phyloP scores from a whole-genome alignment of 37 sponge, comb jelly and placozoan genomes.

The Dysidea cf. avara region DNA sequence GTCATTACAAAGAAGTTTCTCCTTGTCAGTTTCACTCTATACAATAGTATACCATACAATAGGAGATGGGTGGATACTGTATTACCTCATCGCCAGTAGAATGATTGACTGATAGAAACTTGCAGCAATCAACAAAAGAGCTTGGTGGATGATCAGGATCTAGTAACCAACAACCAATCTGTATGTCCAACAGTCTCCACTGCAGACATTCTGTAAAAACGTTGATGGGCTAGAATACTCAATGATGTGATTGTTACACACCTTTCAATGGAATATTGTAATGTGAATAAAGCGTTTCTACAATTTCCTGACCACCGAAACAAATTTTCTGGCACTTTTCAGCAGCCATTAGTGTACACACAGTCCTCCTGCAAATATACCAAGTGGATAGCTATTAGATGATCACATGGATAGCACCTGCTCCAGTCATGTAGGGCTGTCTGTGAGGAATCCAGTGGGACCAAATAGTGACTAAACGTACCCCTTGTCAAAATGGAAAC shows the following conservation, averaged over 20 bases:
- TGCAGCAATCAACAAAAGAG: constrained; percentile 8
- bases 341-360: constrained; percentile 7
- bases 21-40: too few species aligned
- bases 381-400: constrained; percentile 7
- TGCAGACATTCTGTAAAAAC: constrained; percentile 16
- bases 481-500: not conserved
- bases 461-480: not conserved
- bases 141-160: constrained; percentile 52
- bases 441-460: not conserved
- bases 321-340: constrained; percentile 33
- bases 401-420: not conserved
- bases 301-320: constrained; percentile 45
- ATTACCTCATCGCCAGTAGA: too few species aligned
- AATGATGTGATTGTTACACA: not conserved
- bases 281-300: constrained; percentile 23
- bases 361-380: too few species aligned
- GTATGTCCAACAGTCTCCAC: constrained; percentile 51
- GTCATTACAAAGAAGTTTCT: too few species aligned
- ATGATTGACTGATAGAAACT: too few species aligned
- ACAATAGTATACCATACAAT: too few species aligned
- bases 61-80: too few species aligned
- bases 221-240: not conserved
- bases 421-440: not conserved
- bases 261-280: not conserved
- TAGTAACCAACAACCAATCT: constrained; percentile 57